Evolutionary conservation across 1,140 invertebrate species (phyloP).

Genomic region (Neodiprion fabricii): DNA sequence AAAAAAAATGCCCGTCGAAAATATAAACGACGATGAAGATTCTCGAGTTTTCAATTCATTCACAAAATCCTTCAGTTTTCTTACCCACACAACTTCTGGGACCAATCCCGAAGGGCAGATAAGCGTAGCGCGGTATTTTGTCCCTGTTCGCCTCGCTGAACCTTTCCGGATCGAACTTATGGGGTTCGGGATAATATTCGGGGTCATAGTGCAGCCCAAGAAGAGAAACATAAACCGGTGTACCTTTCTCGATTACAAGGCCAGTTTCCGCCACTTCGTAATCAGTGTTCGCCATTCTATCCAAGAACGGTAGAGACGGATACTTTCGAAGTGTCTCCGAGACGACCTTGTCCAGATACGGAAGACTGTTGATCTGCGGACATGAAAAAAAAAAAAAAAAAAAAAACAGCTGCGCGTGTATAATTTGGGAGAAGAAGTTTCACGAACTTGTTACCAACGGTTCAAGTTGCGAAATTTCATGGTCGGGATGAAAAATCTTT

Average conservation of each 20-base stretch:
- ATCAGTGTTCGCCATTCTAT: constrained; percentile 52
- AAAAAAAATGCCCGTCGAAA: constrained; percentile 66
- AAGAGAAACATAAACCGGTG: constrained; percentile 53
- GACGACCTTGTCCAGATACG: constrained; percentile 41
- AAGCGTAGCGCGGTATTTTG: constrained; percentile 31
- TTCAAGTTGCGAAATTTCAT: too few relatives aligned
- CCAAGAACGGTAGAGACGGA: constrained; percentile 64
- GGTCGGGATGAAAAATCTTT: too few relatives aligned
- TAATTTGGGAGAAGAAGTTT: too few relatives aligned
- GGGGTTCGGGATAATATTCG: constrained; percentile 42
- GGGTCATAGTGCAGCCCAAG: constrained; percentile 46
- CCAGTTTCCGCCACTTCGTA: constrained; percentile 53
- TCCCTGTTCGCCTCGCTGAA: constrained; percentile 36
- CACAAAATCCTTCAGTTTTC: constrained; percentile 72
- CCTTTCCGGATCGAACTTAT: constrained; percentile 44
- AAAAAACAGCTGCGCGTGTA: too few relatives aligned
- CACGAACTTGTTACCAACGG: too few relatives aligned
- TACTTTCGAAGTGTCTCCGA: constrained; percentile 67
- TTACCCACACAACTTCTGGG: constrained; percentile 57
- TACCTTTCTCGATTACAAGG: constrained; percentile 56
- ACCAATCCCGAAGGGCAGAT: constrained; percentile 57
- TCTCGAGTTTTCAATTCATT: constrained; percentile 49
- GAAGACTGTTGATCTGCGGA: constrained; percentile 24
- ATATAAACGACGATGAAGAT: constrained; percentile 58
- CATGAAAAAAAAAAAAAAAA: too few relatives aligned